phyloP scores from a whole-genome alignment of 2,797 vertebrate genomes.

The Pygocentrus nattereri region DNA sequence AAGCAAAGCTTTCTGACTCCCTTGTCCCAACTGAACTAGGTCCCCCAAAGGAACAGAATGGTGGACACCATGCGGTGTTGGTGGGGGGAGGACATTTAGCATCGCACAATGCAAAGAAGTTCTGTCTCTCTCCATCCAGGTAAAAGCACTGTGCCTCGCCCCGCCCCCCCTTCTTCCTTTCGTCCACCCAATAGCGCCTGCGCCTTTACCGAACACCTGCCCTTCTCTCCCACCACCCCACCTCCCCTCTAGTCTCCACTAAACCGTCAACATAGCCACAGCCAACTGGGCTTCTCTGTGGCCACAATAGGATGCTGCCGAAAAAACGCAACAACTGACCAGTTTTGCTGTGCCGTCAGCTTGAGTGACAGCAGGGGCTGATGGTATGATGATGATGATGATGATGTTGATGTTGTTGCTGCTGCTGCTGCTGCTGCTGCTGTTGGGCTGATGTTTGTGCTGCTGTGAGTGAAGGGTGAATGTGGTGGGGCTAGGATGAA shows the following conservation, averaged over 20 bases:
- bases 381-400: constrained; percentile 26
- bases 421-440: constrained; percentile 37
- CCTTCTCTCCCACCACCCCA: constrained; percentile 59
- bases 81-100: constrained; percentile 78
- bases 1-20: constrained; percentile 71
- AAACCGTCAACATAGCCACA: constrained; percentile 65
- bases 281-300: constrained; percentile 36
- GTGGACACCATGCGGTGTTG: constrained; percentile 72
- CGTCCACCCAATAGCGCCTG: constrained; percentile 60
- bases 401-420: constrained; percentile 45
- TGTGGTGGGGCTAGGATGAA: constrained; percentile 12
- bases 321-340: constrained; percentile 26
- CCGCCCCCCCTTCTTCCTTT: constrained; percentile 44
- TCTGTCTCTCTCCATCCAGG: constrained; percentile 71
- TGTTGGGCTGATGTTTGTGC: constrained; percentile 45
- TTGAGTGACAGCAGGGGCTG: constrained; percentile 51
- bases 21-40: constrained; percentile 85
- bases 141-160: constrained; percentile 72
- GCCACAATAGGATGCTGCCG: constrained; percentile 31
- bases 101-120: constrained; percentile 70
- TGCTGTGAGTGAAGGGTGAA: constrained; percentile 36
- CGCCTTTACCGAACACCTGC: constrained; percentile 59
- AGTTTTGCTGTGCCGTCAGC: constrained; percentile 41
- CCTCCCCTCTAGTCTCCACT: constrained; percentile 48
- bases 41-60: constrained; percentile 68